Conservation (phyloP, 2,113 vertebrate species). For the Acanthochromis polyacanthus region DNA sequence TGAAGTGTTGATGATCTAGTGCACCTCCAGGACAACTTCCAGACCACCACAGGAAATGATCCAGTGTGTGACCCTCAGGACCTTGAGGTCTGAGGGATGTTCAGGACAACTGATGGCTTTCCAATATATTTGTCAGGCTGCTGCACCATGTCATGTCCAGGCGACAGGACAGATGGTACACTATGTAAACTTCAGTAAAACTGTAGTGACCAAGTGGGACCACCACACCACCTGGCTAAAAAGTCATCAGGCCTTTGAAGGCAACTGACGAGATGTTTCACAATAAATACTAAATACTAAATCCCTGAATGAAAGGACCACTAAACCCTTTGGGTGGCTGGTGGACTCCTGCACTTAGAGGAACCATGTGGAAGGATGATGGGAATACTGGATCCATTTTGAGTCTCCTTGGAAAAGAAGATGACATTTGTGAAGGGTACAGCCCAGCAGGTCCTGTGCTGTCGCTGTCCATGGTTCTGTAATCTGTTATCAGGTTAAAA, state of each 20-base stretch:
- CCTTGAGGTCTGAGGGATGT: not conserved
- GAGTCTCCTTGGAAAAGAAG: not conserved
- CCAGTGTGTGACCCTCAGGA: not conserved
- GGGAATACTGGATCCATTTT: not conserved
- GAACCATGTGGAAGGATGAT: not conserved
- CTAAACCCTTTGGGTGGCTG: not conserved
- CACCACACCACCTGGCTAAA: not conserved
- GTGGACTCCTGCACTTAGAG: not conserved
- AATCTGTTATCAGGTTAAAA: constrained; percentile 29
- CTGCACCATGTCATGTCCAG: not conserved
- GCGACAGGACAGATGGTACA: not conserved
- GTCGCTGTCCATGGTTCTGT: constrained; percentile 83
- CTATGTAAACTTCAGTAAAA: not conserved
- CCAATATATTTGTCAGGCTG: not conserved
- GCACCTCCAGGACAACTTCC: not conserved
- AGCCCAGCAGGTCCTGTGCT: not conserved
- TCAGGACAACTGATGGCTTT: not conserved
- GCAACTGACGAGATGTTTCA: not conserved
- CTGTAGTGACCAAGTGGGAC: not conserved
- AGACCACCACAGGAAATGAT: not conserved
- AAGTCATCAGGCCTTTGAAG: constrained; percentile 29
- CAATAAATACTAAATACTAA: not conserved
- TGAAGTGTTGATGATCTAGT: too few species aligned
- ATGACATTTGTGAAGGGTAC: not conserved
- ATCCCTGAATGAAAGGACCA: not conserved